These are phyloP conservation scores for Takifugu bimaculatus DNA, from an alignment of 2,113 vertebrate species.

Conservation along the genomic window DNA sequence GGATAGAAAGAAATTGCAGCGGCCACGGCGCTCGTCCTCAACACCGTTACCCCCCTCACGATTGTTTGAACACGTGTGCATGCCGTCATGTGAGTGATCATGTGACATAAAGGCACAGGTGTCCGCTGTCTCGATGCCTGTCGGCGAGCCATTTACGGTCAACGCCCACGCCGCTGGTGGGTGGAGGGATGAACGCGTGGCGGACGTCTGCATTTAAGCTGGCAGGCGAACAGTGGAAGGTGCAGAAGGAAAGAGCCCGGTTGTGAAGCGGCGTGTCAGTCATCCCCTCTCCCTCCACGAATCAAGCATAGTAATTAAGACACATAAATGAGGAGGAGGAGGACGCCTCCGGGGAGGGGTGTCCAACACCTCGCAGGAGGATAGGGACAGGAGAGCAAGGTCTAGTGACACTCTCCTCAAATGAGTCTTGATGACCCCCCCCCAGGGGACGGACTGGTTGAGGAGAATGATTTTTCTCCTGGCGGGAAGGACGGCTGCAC, in stretches of 20 bases:
- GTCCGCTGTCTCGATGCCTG: slow-evolving; percentile 67
- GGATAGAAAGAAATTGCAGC: too few species aligned
- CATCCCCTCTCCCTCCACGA: slow-evolving; percentile 47
- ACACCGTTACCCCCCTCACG: too few species aligned
- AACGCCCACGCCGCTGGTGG: slow-evolving; percentile 59
- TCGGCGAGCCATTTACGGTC: slow-evolving; percentile 54
- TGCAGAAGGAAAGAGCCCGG: slow-evolving; percentile 52
- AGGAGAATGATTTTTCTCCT: slow-evolving; percentile 37
- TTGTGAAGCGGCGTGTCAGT: slow-evolving; percentile 68
- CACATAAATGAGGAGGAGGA: slow-evolving; percentile 65
- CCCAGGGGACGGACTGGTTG: slow-evolving; percentile 37
- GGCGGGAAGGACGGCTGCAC: slow-evolving; percentile 48
- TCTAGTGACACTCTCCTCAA: slow-evolving; percentile 46
- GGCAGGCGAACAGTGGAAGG: slow-evolving; percentile 59
- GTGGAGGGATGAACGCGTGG: slow-evolving; percentile 9
- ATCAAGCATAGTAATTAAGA: slow-evolving; percentile 71
- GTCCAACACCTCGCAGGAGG: slow-evolving; percentile 27
- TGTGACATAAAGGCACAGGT: slow-evolving; percentile 62
- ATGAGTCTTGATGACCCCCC: slow-evolving; percentile 52
- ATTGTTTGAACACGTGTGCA: background rate
- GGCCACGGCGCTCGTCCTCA: too few species aligned
- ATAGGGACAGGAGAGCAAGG: background rate
- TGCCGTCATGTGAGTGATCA: background rate
- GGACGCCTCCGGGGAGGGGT: slow-evolving; percentile 60
- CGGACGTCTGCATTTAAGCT: slow-evolving; percentile 55